Conservation (phyloP, 2,797 vertebrate genomes). For the Liparis tanakae region DNA sequence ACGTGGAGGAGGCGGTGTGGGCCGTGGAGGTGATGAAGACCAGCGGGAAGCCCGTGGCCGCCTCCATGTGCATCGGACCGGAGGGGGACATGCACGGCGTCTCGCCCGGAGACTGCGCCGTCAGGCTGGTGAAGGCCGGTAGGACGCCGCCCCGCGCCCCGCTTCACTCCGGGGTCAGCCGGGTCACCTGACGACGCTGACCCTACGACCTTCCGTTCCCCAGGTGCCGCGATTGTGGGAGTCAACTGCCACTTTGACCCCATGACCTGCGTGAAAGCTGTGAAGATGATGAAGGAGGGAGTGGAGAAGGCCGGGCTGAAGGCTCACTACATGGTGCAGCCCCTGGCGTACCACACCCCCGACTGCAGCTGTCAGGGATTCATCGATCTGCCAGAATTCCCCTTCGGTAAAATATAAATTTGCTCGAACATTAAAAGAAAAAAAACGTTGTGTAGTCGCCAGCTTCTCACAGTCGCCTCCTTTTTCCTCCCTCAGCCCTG, state of each 20-base stretch:
- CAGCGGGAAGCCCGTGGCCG: conserved; percentile 89
- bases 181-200: neutral
- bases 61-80: conserved; percentile 86
- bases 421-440: neutral
- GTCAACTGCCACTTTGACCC: conserved; percentile 95
- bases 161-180: neutral
- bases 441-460: rapidly evolving
- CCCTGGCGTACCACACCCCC: conserved; percentile 70
- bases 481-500: conserved; percentile 75
- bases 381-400: conserved; percentile 72
- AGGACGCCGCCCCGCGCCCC: conserved; percentile 4
- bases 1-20: conserved; percentile 93
- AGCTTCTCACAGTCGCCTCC: conserved; percentile 9
- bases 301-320: conserved; percentile 88
- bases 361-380: conserved; percentile 92
- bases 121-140: conserved; percentile 90
- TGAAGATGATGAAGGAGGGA: conserved; percentile 82
- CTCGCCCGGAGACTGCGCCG: conserved; percentile 83
- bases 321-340: conserved; percentile 90
- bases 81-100: conserved; percentile 87
- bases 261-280: conserved; percentile 83
- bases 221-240: conserved; percentile 90
- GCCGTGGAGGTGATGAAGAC: conserved; percentile 89
- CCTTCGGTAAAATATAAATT: conserved; percentile 42
- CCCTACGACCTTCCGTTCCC: neutral